Conservation (phyloP, 2,888 invertebrate genomes). For the Dicycla oo region DNA sequence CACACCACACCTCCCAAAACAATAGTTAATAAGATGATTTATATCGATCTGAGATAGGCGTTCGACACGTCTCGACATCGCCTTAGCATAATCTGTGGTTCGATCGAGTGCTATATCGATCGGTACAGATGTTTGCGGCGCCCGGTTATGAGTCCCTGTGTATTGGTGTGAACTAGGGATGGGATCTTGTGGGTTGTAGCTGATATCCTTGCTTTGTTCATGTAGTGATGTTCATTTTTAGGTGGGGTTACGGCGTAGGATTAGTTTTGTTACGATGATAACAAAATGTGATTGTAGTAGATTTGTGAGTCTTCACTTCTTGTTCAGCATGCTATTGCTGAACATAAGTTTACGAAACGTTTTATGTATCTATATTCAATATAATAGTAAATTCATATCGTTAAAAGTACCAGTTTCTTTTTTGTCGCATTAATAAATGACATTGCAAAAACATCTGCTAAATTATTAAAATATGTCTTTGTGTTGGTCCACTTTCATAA, state of each 20-base stretch:
- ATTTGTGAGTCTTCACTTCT: neutral
- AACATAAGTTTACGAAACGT: neutral
- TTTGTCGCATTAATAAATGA: neutral
- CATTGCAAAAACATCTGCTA: constrained; percentile 15
- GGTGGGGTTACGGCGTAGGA: neutral
- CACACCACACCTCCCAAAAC: constrained; percentile 91
- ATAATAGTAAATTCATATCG: neutral
- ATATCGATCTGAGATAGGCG: constrained; percentile 88
- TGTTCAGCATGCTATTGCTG: neutral
- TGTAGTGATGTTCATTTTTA: constrained; percentile 17
- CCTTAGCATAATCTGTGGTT: constrained; percentile 89
- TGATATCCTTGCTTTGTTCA: constrained; percentile 26
- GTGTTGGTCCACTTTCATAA: constrained; percentile 21
- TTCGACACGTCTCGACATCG: constrained; percentile 89
- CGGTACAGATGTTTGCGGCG: constrained; percentile 84
- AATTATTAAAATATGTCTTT: constrained; percentile 7
- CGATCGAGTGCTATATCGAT: constrained; percentile 87
- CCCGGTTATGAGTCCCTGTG: constrained; percentile 59
- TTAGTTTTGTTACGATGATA: constrained; percentile 2
- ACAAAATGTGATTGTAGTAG: neutral
- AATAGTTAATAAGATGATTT: constrained; percentile 91
- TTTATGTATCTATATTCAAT: neutral
- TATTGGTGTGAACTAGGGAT: constrained; percentile 51
- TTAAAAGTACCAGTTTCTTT: neutral
- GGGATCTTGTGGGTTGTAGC: constrained; percentile 29